A percentile compares a stretch with the other conserved stretches of the same genome.
These are phyloP conservation scores for Sebastes alutus DNA, from an alignment of 2,797 vertebrate genomes.

Conservation along the genomic window DNA sequence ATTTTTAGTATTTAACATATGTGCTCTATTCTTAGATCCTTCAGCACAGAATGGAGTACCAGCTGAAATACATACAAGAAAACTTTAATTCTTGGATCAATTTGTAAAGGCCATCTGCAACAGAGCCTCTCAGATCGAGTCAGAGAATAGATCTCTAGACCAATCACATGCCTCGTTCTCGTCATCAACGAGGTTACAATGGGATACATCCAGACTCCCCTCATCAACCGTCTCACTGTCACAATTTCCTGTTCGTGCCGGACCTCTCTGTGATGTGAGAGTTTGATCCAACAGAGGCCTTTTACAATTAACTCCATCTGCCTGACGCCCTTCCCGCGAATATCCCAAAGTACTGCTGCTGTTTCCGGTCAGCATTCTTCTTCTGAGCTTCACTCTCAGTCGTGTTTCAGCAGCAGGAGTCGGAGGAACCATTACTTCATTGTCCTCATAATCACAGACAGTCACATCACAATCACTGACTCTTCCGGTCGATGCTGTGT, in stretches of 20 bases:
- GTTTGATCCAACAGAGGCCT: constrained; percentile 7
- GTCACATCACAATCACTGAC: background rate
- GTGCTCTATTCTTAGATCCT: background rate
- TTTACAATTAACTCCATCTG: constrained; percentile 4
- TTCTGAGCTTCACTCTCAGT: background rate
- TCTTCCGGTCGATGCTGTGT: background rate
- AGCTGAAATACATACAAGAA: background rate
- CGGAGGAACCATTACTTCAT: constrained; percentile 37
- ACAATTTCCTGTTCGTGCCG: background rate
- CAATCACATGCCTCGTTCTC: constrained; percentile 56
- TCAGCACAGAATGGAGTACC: background rate
- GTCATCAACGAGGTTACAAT: background rate
- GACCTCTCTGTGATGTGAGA: background rate
- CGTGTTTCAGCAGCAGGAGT: constrained; percentile 40
- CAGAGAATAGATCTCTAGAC: constrained; percentile 77
- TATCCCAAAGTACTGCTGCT: background rate
- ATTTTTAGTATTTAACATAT: background rate
- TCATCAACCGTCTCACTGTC: background rate
- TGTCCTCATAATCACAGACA: constrained; percentile 20
- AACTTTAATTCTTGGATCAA: background rate
- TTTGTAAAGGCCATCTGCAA: background rate
- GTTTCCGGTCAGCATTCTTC: background rate
- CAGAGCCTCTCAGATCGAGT: constrained; percentile 48
- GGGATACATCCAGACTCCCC: background rate
- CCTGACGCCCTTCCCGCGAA: background rate